Base-by-base conservation (phyloP, 2,113 vertebrate genomes). In the Rallus limicola region DNA sequence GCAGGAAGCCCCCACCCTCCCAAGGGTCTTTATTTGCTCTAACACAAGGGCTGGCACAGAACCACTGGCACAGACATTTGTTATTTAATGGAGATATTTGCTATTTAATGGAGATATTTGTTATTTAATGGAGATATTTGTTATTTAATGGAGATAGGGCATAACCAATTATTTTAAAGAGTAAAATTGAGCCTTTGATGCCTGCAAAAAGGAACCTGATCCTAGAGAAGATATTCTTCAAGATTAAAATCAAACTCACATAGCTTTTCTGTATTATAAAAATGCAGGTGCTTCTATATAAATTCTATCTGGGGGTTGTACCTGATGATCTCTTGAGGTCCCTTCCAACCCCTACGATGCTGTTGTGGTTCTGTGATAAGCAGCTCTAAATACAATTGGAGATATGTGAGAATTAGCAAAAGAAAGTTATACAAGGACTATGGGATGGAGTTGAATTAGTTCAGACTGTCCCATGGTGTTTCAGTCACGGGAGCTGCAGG, bases 361-460 rank as follows among this genome's bases (percentile, higher is more conserved):
- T 46, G 44, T 46, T 46, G 17, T 18, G 44, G 44, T 18, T 46
- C 44, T 46, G 44, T 46, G 44, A 19, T 46, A 46, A 59, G 7
- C 16, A 38, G 5, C 19, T 72, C 48, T 12, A 59, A 59, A 33
- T 18, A 11, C 3, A 28, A 50, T 5, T 75, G 29, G 31, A 15
- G 85, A 17, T 3, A 29, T 5, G 7, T 23, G 46, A 58, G 53
- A 58, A 63, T 13, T 33, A 4, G 26, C 29, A 36, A 18, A 46
- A 46, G 3, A 1, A 50, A 15, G 3, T 25, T 63, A 5, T 9
- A 12, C 33, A n/a, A 1, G 33, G 46, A 2, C 34, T 6, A 17
- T 8, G 48, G 14, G 3, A 16, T 6, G 16, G 8, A 13, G 10
- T 18, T 31, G 15, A 12, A 4, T 46, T 13, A 12, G 6, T 38